phyloP scores from a whole-genome alignment of 1,140 invertebrate species.

The Mylabris phalerata region DNA sequence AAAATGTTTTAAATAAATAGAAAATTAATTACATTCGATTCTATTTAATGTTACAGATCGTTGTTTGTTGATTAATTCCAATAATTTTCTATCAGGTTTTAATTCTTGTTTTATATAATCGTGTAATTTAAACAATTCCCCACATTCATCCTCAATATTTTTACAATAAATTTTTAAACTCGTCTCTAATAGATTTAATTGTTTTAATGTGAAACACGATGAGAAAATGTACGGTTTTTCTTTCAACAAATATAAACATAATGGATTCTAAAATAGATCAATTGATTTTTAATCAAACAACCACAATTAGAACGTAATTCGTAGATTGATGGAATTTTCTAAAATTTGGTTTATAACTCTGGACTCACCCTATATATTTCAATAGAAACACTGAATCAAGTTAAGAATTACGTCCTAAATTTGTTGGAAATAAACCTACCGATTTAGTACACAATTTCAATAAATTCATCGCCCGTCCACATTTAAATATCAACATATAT shows the following conservation, averaged over 20 bases:
- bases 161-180: constrained; percentile 30
- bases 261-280: constrained; percentile 26
- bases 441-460: constrained; percentile 34
- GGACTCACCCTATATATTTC: too few relatives aligned
- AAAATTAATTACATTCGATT: constrained; percentile 33
- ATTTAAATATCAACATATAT: constrained; percentile 33
- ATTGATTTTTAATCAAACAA: neutral
- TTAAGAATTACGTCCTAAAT: too few relatives aligned
- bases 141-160: constrained; percentile 16
- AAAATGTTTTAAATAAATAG: neutral
- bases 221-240: constrained; percentile 28
- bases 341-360: too few relatives aligned
- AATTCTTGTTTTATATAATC: neutral
- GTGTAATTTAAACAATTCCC: neutral
- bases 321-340: too few relatives aligned
- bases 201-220: constrained; percentile 34
- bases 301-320: too few relatives aligned
- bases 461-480: constrained; percentile 38
- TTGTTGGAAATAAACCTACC: constrained; percentile 21
- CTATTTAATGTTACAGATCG: constrained; percentile 30
- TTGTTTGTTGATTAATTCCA: constrained; percentile 30
- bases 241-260: constrained; percentile 31
- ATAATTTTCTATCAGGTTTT: constrained; percentile 16
- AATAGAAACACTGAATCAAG: too few relatives aligned
- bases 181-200: constrained; percentile 26